Percentiles rank a stretch among this genome's conserved stretches.
These are phyloP conservation scores for Colinus virginianus DNA, from an alignment of 2,113 vertebrate genomes.

Conservation along the genomic window DNA sequence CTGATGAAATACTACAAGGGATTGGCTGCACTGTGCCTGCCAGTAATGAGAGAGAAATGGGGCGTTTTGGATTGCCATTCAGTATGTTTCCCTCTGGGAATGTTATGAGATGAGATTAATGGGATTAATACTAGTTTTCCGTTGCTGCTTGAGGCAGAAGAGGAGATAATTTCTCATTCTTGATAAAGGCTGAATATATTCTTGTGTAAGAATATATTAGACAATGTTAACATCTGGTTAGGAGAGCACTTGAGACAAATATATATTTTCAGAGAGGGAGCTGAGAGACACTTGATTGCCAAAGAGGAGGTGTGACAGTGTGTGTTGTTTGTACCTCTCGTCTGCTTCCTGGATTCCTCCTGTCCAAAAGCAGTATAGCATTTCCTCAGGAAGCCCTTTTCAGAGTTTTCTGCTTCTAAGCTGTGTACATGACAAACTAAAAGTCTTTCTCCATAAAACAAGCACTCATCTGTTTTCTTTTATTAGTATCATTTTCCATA, in stretches of 20 bases:
- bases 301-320: background rate
- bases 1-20: background rate
- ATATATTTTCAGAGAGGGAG: background rate
- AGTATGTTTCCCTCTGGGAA: background rate
- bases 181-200: background rate
- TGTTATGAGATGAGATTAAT: background rate
- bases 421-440: background rate
- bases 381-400: slow-evolving; percentile 41
- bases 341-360: slow-evolving; percentile 36
- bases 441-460: background rate
- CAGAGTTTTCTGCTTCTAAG: background rate
- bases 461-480: background rate
- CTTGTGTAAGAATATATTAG: background rate
- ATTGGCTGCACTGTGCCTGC: background rate
- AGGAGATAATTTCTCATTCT: background rate
- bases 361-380: background rate
- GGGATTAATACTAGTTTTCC: background rate
- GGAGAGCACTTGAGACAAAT: slow-evolving; percentile 38
- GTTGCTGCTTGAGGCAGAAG: background rate
- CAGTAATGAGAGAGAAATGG: fast-evolving
- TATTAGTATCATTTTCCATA: background rate
- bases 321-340: background rate
- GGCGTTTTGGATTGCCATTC: background rate
- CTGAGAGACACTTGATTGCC: slow-evolving; percentile 31
- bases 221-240: slow-evolving; percentile 23